A percentile compares a stretch with the other conserved stretches of the same genome.
These are phyloP conservation scores for Drosophila neocordata DNA, from an alignment of 1,140 invertebrate genomes.

Conservation along the genomic window DNA sequence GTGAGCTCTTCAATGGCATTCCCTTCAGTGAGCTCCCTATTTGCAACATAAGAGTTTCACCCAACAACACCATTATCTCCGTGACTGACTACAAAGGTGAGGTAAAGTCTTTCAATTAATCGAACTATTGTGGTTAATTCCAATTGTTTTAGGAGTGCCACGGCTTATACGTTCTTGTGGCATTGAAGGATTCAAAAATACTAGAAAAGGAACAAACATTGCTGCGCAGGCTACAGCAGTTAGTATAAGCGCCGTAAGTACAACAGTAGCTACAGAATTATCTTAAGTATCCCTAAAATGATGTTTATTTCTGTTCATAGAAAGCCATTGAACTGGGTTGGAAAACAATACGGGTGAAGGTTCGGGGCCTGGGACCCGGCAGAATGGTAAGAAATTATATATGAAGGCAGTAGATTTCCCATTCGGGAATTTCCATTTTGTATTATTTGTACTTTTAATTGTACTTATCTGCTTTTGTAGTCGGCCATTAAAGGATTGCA, in stretches of 20 bases:
- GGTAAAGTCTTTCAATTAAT: background rate
- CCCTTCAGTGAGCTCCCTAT: constrained; percentile 92
- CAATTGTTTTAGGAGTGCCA: constrained; percentile 83
- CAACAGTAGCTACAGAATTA: too few species aligned
- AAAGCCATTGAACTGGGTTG: constrained; percentile 88
- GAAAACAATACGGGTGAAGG: constrained; percentile 88
- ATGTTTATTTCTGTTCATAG: too few species aligned
- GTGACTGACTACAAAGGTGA: constrained; percentile 88
- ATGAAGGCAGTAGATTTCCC: too few species aligned
- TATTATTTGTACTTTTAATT: too few species aligned
- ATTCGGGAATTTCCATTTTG: too few species aligned
- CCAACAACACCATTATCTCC: constrained; percentile 94
- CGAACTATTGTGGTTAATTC: background rate
- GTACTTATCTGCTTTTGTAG: constrained; percentile 83
- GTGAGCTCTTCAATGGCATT: constrained; percentile 89
- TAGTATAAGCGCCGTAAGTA: constrained; percentile 82
- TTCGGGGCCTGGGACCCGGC: constrained; percentile 93
- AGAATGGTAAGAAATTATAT: constrained; percentile 94
- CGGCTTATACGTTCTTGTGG: constrained; percentile 89
- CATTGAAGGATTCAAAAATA: constrained; percentile 96
- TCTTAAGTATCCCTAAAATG: too few species aligned
- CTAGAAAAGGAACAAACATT: constrained; percentile 97
- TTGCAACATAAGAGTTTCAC: constrained; percentile 90
- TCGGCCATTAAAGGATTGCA: constrained; percentile 96
- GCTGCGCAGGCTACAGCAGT: constrained; percentile 97